Evolutionary conservation across 2,113 vertebrate genomes (phyloP).

Genomic region (Eudyptes chrysolophus): DNA sequence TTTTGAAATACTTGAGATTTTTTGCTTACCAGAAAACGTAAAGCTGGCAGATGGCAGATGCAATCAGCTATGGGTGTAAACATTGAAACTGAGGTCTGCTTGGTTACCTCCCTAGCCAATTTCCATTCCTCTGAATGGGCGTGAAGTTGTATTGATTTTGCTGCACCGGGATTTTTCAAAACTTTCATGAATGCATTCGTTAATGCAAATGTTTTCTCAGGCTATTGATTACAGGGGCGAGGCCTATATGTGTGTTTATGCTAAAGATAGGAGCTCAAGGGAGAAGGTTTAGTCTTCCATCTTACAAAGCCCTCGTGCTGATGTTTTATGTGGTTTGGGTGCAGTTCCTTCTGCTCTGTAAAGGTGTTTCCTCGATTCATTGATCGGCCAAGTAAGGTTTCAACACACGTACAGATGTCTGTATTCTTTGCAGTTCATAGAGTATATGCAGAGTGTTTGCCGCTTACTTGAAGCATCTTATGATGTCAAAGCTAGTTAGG

Average conservation of each 20-base stretch:
- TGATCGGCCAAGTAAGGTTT: neutral
- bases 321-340: neutral
- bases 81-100: neutral
- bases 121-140: neutral
- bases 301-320: neutral
- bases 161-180: neutral
- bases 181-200: neutral
- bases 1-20: neutral
- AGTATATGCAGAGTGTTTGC: neutral
- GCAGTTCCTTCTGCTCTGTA: neutral
- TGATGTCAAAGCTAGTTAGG: neutral
- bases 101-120: neutral
- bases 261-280: neutral
- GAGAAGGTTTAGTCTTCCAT: neutral
- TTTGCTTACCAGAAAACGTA: neutral
- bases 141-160: neutral
- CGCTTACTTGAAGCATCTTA: neutral
- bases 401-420: neutral
- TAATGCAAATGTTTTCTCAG: neutral
- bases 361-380: neutral
- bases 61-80: neutral
- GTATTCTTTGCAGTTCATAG: neutral
- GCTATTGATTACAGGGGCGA: neutral
- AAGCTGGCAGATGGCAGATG: neutral
- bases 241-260: neutral